Conservation (phyloP, 2,888 invertebrate genomes). For the Junonia oenone region DNA sequence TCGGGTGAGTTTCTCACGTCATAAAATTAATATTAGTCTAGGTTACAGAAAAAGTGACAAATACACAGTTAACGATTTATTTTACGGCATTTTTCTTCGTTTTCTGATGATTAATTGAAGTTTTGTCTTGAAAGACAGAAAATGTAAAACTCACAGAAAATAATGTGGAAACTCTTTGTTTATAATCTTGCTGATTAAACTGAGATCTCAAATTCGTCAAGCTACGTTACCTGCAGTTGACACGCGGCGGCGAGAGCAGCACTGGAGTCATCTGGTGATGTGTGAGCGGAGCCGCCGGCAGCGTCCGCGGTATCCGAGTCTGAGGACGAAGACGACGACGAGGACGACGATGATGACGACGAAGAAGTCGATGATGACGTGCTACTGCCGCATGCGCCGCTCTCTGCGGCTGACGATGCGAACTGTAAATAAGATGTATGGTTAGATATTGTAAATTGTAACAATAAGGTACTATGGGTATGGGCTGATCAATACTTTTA, state of each 20-base stretch:
- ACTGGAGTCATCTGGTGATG: constrained; percentile 73
- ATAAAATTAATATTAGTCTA: constrained; percentile 5
- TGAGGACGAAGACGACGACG: constrained; percentile 69
- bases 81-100: constrained; percentile 1
- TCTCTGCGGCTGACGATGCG: constrained; percentile 57
- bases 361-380: constrained; percentile 66
- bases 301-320: constrained; percentile 70
- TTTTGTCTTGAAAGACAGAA: no score
- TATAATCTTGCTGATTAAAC: no score
- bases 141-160: no score
- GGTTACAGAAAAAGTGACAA: not conserved
- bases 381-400: constrained; percentile 62
- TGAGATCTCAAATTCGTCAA: no score
- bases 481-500: not conserved
- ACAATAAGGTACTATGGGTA: not conserved
- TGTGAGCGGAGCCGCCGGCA: constrained; percentile 58
- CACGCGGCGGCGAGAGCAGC: constrained; percentile 79
- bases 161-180: no score
- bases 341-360: constrained; percentile 67
- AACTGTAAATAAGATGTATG: constrained; percentile 46
- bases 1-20: constrained; percentile 21
- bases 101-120: not conserved
- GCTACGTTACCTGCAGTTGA: constrained; percentile 71
- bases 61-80: not conserved
- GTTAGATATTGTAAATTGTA: not conserved